Conservation (phyloP, 2,113 vertebrate genomes). For the Cardinalis cardinalis region DNA sequence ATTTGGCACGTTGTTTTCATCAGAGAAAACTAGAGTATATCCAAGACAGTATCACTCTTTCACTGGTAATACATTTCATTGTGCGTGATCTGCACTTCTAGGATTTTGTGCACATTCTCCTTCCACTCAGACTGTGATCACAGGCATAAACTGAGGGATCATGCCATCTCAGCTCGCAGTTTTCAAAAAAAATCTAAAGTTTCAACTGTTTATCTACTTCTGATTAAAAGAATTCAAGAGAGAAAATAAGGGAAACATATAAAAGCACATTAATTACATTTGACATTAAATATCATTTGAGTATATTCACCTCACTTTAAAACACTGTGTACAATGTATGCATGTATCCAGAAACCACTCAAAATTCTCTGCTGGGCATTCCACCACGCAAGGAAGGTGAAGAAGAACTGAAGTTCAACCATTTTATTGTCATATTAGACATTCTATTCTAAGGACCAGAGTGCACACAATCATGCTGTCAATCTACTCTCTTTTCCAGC, state of each 20-base stretch:
- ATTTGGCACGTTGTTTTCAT: background rate
- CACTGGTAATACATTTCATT: background rate
- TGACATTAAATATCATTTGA: background rate
- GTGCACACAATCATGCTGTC: accelerated
- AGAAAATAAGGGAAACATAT: background rate
- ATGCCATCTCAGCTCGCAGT: background rate
- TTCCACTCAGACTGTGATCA: background rate
- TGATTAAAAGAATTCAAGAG: background rate
- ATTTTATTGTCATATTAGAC: background rate
- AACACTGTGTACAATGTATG: background rate
- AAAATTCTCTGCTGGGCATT: background rate
- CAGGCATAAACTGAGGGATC: background rate
- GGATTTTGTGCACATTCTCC: background rate
- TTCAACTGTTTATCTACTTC: background rate
- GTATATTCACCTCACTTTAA: background rate
- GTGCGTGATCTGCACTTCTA: accelerated
- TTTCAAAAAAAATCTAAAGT: background rate
- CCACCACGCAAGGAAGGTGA: background rate
- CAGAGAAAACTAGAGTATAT: background rate
- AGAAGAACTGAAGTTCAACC: background rate
- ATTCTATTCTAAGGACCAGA: background rate
- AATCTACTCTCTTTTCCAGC: background rate
- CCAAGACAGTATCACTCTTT: background rate
- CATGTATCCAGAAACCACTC: background rate
- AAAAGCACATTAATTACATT: background rate